Evolutionary conservation across 2,113 vertebrate genomes (phyloP), one percentile per base, ranked within the genome.

Genomic region (Silurus asotus): DNA sequence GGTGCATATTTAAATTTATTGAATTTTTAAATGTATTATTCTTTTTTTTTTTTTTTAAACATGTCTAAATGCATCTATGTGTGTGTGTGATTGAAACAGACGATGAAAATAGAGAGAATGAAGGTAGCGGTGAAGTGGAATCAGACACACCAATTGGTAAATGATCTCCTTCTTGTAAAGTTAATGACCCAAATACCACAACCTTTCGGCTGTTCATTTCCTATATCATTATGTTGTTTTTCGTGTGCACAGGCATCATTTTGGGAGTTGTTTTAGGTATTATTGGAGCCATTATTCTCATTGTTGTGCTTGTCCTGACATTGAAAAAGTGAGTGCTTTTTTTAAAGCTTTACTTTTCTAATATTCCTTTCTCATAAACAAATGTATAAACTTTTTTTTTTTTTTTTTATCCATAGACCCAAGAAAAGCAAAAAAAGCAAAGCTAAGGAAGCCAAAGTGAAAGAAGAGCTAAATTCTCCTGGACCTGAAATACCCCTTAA

Each of bases 91-190:
- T 85, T 25, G 75, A 17, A 81, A 64, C 6, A 95, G 94, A 90
- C 0, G 87, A 88, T 37, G 0, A 15, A 10, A 48, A 37, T 0
- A 37, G 28, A 1, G 6, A 0, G 0, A 92, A 93, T 55, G 93
- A 92, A 2, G 69, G 67, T 2, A 6, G 0, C 0, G 91, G 92
- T 61, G 94, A 93, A 0, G 77, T 79, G 0, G 94, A 94, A 81
- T 48, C 88, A 5, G 93, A 94, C 89, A 93, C 94, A 53, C 93
- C 92, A 53, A 79, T 94, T 77, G 93, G 94, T 95, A 70, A 91
- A 91, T 87, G 23, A 7, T 23, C 19, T 2, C 5, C 2, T 65
- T 28, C 19, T 10, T 19, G 59, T 75, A 65, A 2, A 59, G 8
- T 37, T n/a, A 61, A 17, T 28, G 8, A 17, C 28, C 4, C 6